These are phyloP conservation scores for Nannobrachium achirus DNA, from an alignment of 2,113 vertebrate species.

Conservation along the genomic window DNA sequence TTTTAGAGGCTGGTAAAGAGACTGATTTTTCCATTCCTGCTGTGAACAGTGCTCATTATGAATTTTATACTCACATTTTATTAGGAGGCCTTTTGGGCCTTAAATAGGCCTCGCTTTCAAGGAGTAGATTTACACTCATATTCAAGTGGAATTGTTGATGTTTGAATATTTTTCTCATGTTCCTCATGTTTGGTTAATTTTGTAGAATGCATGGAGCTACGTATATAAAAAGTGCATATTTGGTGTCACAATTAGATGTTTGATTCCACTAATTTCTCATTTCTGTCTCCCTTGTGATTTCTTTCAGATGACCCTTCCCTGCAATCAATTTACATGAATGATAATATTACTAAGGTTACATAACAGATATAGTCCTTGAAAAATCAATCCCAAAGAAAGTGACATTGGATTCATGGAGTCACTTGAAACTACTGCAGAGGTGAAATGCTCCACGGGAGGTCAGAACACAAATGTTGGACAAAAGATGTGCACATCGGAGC, in stretches of 20 bases:
- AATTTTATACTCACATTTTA: slow-evolving; percentile 58
- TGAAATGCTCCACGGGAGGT: slow-evolving; percentile 87
- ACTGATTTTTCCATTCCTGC: slow-evolving; percentile 62
- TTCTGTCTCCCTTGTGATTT: slow-evolving; percentile 47
- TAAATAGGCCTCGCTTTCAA: slow-evolving; percentile 32
- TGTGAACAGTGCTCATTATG: slow-evolving; percentile 59
- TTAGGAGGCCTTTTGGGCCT: slow-evolving; percentile 44
- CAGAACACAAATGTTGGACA: slow-evolving; percentile 84
- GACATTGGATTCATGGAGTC: slow-evolving; percentile 92
- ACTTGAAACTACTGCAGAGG: slow-evolving; percentile 87
- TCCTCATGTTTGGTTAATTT: too few species aligned
- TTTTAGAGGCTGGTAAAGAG: slow-evolving; percentile 44
- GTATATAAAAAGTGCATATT: background rate
- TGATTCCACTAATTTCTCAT: slow-evolving; percentile 29
- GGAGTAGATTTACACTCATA: slow-evolving; percentile 6
- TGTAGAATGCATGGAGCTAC: background rate
- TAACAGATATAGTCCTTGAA: slow-evolving; percentile 66
- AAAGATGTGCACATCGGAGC: slow-evolving; percentile 83
- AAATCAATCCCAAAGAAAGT: slow-evolving; percentile 64
- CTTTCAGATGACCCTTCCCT: slow-evolving; percentile 76
- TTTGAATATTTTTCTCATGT: background rate
- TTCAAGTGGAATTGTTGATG: slow-evolving; percentile 1
- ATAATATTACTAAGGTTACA: slow-evolving; percentile 65
- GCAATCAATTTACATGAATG: slow-evolving; percentile 81
- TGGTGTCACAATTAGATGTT: background rate